Conservation (phyloP, 2,113 vertebrate species). For the Heteronetta atricapilla region DNA sequence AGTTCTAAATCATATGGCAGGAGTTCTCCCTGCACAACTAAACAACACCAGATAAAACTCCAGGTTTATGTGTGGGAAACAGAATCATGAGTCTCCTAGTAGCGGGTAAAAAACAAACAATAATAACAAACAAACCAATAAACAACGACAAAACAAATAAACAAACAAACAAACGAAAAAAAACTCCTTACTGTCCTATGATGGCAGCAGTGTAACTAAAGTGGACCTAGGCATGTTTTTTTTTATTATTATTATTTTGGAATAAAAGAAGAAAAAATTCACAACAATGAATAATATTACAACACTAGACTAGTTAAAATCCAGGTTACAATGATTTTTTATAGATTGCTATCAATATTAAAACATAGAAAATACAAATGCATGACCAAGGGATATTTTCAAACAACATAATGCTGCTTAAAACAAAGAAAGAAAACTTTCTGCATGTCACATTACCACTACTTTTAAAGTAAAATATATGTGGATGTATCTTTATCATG, state of each 20-base stretch:
- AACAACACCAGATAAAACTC: not conserved
- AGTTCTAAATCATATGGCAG: not conserved
- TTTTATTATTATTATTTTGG: not conserved
- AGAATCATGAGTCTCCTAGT: not conserved
- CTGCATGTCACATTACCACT: not conserved
- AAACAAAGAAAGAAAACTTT: not conserved
- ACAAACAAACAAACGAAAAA: not conserved
- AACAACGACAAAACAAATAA: not conserved
- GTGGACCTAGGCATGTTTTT: not conserved
- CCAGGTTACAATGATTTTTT: not conserved
- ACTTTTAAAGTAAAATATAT: not conserved
- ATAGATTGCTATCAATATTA: not conserved
- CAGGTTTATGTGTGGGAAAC: not conserved
- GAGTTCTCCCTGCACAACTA: not conserved
- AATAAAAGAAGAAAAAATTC: not conserved
- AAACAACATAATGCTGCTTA: not conserved
- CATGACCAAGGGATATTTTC: not conserved
- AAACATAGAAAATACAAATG: constrained; percentile 3
- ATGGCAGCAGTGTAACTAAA: not conserved
- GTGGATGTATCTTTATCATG: not conserved
- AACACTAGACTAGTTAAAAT: not conserved
- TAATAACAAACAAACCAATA: not conserved
- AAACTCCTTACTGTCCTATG: not conserved
- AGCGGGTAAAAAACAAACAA: not conserved
- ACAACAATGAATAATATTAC: not conserved